Percentiles rank a stretch among this genome's conserved stretches.
These are phyloP conservation scores for Pithys albifrons DNA, from an alignment of 2,113 vertebrate species.

Conservation along the genomic window DNA sequence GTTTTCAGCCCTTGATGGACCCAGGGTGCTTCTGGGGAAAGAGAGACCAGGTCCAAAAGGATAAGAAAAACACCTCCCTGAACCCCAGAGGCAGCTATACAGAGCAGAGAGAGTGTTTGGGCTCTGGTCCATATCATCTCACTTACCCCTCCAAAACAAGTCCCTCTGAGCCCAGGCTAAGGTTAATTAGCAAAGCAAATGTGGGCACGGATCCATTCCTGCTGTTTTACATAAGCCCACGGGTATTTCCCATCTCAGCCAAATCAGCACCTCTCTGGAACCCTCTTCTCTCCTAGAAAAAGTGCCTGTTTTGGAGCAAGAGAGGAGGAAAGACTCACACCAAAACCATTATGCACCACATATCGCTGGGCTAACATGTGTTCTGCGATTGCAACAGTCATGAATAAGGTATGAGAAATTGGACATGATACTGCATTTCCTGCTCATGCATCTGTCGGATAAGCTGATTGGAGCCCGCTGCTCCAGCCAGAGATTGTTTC, in stretches of 20 bases:
- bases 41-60: not conserved
- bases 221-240: not conserved
- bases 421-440: conserved; percentile 64
- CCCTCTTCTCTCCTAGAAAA: not conserved
- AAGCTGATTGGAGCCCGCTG: not conserved
- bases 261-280: not conserved
- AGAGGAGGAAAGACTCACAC: not conserved
- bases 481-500: conserved; percentile 42
- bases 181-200: conserved; percentile 56
- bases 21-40: not conserved
- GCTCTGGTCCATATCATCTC: conserved; percentile 43
- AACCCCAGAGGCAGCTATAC: not conserved
- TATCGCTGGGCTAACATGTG: not conserved
- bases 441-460: conserved; percentile 37
- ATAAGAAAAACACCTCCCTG: not conserved
- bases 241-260: conserved; percentile 2
- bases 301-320: not conserved
- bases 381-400: not conserved
- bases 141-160: conserved; percentile 20
- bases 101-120: not conserved
- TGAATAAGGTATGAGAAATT: conserved; percentile 44
- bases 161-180: conserved; percentile 26
- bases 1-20: not conserved
- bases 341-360: accelerated
- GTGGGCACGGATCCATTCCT: conserved; percentile 14